Evolutionary conservation across 2,888 invertebrate genomes (phyloP), one percentile per base, ranked within the genome.

Genomic region (Philereme vetulata): DNA sequence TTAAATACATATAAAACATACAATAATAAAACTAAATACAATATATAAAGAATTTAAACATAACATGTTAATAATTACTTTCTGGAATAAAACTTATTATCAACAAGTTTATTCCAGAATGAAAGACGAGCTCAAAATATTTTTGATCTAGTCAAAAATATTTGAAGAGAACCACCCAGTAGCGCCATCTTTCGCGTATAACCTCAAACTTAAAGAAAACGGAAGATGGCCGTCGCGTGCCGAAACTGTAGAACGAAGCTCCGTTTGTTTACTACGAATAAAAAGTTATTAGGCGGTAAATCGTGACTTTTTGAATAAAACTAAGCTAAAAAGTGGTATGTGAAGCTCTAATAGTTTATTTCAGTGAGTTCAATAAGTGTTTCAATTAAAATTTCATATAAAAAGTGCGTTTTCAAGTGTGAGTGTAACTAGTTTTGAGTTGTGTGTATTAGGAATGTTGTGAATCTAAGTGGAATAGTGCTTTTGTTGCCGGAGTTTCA

Each of bases 221-320:
- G 89, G 89, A 91, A 91, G 87, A 91, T 91, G 90, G 91, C 91
- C 89, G 91, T 86, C 90, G 90, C 83, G 87, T 88, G 84, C 78
- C 62, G 58, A 62, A 62, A 62, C 48, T 33, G 62, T 44, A 78
- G 88, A 80, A 78, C 82, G 87, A 84, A 77, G 90, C 90, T 90
- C 90, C 78, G 87, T 78, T 80, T 88, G 86, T 89, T 90, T 90
- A 88, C 81, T 76, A 80, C 82, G 80, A 77, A 80, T 83, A 83
- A 79, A 86, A 73, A 88, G 85, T 88, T 90, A 90, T 86, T 85
- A 81, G 74, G 72, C 72, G 68, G 72, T 65, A 76, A 77, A 80
- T 74, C 69, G 76, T 68, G 62, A 65, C 71, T 71, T 68, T 74
- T 79, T 68, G 78, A 78, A 59, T 56, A 70, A 76, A 80, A 85